Evolutionary conservation across 2,113 vertebrate species (phyloP).

Genomic region (Sialia sialis): DNA sequence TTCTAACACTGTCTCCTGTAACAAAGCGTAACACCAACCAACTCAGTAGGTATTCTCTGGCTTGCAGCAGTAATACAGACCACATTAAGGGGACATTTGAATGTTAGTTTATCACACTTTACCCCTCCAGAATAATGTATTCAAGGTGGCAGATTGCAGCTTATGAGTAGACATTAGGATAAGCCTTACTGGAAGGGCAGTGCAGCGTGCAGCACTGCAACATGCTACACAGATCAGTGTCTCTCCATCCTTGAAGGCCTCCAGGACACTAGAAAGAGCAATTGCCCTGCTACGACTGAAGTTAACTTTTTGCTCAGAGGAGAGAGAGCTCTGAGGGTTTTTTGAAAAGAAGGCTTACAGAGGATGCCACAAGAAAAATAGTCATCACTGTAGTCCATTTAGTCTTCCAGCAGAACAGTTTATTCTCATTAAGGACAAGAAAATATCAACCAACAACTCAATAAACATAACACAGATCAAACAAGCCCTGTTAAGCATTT

Average conservation of each 20-base stretch:
- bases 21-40: background rate
- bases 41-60: background rate
- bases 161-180: background rate
- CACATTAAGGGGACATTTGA: background rate
- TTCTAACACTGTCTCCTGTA: background rate
- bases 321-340: background rate
- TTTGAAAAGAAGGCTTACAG: background rate
- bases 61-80: background rate
- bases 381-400: background rate
- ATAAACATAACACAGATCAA: slow-evolving; percentile 65
- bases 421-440: slow-evolving; percentile 70
- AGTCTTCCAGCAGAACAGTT: slow-evolving; percentile 66
- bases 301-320: background rate
- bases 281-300: background rate
- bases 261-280: background rate
- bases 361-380: background rate
- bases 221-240: rapidly evolving
- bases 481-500: slow-evolving; percentile 64
- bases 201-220: background rate
- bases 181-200: background rate
- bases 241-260: background rate
- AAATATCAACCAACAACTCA: slow-evolving; percentile 68
- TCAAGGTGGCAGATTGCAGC: background rate
- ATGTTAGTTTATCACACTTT: background rate
- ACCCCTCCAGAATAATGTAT: background rate